Conservation (phyloP, 2,113 vertebrate genomes). For the Tetrax tetrax region DNA sequence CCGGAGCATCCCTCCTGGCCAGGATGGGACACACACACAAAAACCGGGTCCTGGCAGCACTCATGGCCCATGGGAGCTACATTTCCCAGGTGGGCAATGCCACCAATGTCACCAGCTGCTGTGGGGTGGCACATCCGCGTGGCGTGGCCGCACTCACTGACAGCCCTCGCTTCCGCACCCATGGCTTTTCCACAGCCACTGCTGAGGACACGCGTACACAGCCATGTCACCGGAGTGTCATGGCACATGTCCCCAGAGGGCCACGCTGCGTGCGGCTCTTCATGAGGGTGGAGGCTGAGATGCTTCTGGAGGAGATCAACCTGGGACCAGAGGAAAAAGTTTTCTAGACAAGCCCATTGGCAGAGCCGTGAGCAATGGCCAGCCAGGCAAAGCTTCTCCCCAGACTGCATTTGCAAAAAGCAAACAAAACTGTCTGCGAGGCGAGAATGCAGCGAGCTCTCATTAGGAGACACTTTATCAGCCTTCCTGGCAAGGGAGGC, state of each 20-base stretch:
- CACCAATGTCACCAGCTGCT: background rate
- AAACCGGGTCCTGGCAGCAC: background rate
- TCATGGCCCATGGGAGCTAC: rapidly evolving
- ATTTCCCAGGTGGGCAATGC: background rate
- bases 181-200: background rate
- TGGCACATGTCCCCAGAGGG: rapidly evolving
- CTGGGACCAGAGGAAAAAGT: background rate
- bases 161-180: background rate
- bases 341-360: background rate
- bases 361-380: background rate
- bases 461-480: background rate
- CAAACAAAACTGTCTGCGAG: background rate
- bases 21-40: background rate
- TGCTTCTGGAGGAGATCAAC: background rate
- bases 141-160: background rate
- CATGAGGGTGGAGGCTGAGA: background rate
- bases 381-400: background rate
- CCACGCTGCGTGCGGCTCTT: rapidly evolving
- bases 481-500: background rate
- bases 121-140: background rate
- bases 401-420: background rate
- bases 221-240: background rate
- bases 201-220: background rate
- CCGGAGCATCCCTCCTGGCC: background rate
- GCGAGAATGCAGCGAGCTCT: background rate